These are phyloP conservation scores for Perdita meconis DNA, from an alignment of 2,888 invertebrate species.

Conservation along the genomic window DNA sequence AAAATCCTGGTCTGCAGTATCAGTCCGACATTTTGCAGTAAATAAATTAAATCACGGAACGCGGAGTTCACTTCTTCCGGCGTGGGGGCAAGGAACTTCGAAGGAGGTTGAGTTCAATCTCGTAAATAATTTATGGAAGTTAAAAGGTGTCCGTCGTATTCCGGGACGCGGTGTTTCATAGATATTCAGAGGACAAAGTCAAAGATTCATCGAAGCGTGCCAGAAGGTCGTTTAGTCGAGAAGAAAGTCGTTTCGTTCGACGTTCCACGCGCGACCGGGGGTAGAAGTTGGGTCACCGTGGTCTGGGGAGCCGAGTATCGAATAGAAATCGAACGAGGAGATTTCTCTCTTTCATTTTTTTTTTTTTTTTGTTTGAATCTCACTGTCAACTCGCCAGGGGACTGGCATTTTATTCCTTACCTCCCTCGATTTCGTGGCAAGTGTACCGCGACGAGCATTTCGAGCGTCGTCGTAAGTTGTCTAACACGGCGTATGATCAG, in stretches of 20 bases:
- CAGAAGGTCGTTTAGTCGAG: constrained; percentile 41
- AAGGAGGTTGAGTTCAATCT: constrained; percentile 23
- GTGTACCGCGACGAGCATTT: constrained; percentile 28
- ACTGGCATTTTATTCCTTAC: constrained; percentile 12
- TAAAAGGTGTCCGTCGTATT: constrained; percentile 38
- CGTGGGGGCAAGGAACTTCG: background rate
- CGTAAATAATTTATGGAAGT: constrained; percentile 54
- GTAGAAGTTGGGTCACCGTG: constrained; percentile 26
- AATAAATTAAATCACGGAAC: constrained; percentile 1
- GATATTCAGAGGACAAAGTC: constrained; percentile 53
- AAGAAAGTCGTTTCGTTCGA: constrained; percentile 44
- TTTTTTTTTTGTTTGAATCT: constrained; percentile 64
- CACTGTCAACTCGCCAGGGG: constrained; percentile 38
- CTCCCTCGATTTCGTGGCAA: constrained; percentile 11
- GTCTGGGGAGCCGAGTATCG: constrained; percentile 1
- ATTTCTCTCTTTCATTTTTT: too few relatives aligned
- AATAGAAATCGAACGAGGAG: constrained; percentile 19
- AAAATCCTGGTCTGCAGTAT: constrained; percentile 2
- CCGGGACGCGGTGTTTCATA: constrained; percentile 45
- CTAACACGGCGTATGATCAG: constrained; percentile 26
- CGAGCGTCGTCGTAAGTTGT: constrained; percentile 22
- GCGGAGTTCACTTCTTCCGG: background rate
- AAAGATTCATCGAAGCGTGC: constrained; percentile 41
- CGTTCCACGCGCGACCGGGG: constrained; percentile 25
- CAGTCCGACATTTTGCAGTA: background rate